Conservation (phyloP, 2,888 invertebrate species). For the Tridacna crocea region DNA sequence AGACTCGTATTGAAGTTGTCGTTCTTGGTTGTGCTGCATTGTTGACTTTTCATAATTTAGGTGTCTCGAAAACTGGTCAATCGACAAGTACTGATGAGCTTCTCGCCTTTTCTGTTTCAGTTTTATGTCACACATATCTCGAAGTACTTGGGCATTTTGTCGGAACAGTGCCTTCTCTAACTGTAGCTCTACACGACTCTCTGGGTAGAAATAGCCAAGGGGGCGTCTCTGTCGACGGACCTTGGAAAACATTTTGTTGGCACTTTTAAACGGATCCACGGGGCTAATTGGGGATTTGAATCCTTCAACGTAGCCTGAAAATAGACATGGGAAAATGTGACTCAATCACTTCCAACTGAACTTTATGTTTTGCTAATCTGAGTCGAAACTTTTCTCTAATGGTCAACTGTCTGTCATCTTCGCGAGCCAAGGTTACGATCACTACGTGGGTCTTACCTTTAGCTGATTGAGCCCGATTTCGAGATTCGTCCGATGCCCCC, state of each 20-base stretch:
- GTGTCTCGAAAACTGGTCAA: conserved; percentile 15
- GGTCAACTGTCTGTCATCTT: too few species aligned
- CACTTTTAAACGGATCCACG: background rate
- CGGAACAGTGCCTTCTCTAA: conserved; percentile 65
- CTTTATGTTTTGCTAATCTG: too few species aligned
- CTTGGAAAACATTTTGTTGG: conserved; percentile 48
- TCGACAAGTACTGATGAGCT: conserved; percentile 26
- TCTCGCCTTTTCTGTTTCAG: conserved; percentile 39
- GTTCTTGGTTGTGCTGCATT: conserved; percentile 18
- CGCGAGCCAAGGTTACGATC: too few species aligned
- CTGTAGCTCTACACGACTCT: conserved; percentile 63
- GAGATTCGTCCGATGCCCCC: too few species aligned
- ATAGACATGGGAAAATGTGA: background rate
- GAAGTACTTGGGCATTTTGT: conserved; percentile 58
- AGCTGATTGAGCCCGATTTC: too few species aligned
- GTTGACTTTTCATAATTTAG: conserved; percentile 10
- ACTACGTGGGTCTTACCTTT: too few species aligned
- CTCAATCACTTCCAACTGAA: too few species aligned
- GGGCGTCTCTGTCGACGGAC: conserved; percentile 47
- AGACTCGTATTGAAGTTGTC: conserved; percentile 3
- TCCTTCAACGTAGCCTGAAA: conserved; percentile 16
- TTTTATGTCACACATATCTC: conserved; percentile 57
- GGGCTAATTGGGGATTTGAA: conserved; percentile 20
- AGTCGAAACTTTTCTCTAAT: too few species aligned
- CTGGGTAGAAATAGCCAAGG: conserved; percentile 55